A percentile compares a stretch with the other conserved stretches of the same genome.
Evolutionary conservation across 2,888 invertebrate species (phyloP).

Genomic region (Amaurobius ferox): DNA sequence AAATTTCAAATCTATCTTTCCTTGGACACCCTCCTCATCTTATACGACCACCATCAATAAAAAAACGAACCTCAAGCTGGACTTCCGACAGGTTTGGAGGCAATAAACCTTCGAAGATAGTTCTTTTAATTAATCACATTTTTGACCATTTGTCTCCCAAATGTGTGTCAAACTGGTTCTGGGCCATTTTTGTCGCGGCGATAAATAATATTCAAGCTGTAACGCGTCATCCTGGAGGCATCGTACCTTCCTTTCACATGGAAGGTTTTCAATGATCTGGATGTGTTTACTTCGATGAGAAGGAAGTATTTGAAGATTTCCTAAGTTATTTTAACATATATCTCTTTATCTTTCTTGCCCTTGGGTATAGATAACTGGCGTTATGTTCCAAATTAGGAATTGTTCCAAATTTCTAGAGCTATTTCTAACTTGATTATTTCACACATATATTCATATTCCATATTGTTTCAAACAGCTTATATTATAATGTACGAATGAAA

Average conservation of each 20-base stretch:
- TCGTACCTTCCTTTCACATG: neutral
- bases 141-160: conserved; percentile 43
- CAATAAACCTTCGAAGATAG: conserved; percentile 18
- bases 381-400: no score
- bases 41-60: neutral
- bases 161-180: conserved; percentile 38
- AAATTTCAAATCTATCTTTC: neutral
- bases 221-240: neutral
- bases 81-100: conserved; percentile 41
- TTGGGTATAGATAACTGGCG: no score
- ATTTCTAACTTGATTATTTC: no score
- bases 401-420: no score
- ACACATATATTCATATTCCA: no score
- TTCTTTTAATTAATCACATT: conserved; percentile 48
- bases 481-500: no score
- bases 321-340: neutral
- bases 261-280: neutral
- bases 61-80: neutral
- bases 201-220: conserved; percentile 31
- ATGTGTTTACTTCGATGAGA: neutral
- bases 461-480: no score
- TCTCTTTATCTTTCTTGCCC: neutral
- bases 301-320: neutral
- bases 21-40: neutral
- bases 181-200: conserved; percentile 32